Evolutionary conservation across 2,797 vertebrate species (phyloP), one percentile per base, ranked within the genome.

Genomic region (Ptychobarbus kaznakovi): DNA sequence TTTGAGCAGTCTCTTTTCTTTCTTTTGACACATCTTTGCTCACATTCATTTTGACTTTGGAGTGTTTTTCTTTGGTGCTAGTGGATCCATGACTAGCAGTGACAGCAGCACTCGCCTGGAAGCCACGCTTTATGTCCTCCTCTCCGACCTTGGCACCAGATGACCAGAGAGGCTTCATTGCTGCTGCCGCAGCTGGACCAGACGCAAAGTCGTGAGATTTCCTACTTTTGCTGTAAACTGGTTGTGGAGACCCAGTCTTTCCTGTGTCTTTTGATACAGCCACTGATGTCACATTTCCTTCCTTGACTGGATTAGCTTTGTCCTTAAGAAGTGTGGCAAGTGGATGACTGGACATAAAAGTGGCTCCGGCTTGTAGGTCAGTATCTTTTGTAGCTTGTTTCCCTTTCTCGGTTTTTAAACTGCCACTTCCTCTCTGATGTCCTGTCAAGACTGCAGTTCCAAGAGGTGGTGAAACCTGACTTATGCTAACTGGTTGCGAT

Each of bases 21-120:
- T 95, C 94, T 93, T 95, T 96, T 90, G 92, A 92, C 72, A 87
- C 87, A 78, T 96, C 95, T 91, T 90, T 95, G 92, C 88, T 92
- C 85, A 93, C 89, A 49, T 88, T 77, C 3, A 88, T 91, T 90
- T 94, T 94, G n/a, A 92, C 92, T 94, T 95, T 96, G 92, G 93
- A 90, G 58, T 93, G 92, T 89, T 95, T 96, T 84, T 96, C 95
- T 95, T 96, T 96, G 93, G 94, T 90, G 91, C 92, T 91, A 79
- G 93, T 90, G 28, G 88, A 84, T 82, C 84, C 82, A 70, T 86
- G 88, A 85, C 85, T 56, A 69, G 85, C 65, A 51, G 82, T 89
- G 83, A 91, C 86, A 85, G 90, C 86, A 70, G 91, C 86, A 61
- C 91, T 91, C 32, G 83, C 89, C 89, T 94, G 93, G 81, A 92